Percentiles rank a stretch among this genome's conserved stretches.
These are phyloP conservation scores for Ornithoptera alexandrae DNA, from an alignment of 2,888 invertebrate genomes.

Conservation along the genomic window DNA sequence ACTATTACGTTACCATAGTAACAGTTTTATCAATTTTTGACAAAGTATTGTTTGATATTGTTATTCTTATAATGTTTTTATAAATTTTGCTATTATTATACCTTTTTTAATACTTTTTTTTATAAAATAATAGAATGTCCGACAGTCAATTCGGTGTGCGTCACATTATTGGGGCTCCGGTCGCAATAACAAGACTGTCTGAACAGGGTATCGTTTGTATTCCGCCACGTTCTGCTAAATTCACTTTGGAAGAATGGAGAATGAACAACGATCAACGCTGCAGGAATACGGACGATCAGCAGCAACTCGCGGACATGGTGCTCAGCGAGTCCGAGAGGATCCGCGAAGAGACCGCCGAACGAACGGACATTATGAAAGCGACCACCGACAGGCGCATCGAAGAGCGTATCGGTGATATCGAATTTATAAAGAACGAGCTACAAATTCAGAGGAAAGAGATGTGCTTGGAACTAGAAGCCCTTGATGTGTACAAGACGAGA, in stretches of 20 bases:
- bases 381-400: conserved; percentile 88
- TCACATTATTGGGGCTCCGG: conserved; percentile 65
- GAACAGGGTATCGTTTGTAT: conserved; percentile 70
- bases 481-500: conserved; percentile 87
- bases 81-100: background rate
- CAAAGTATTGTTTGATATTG: background rate
- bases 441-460: conserved; percentile 88
- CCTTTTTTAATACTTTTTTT: background rate
- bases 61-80: background rate
- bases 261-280: conserved; percentile 84
- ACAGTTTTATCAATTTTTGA: conserved; percentile 47
- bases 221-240: conserved; percentile 76
- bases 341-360: conserved; percentile 86
- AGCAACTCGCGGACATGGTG: conserved; percentile 89
- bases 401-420: conserved; percentile 90
- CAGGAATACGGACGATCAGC: conserved; percentile 88
- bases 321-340: conserved; percentile 82
- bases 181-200: conserved; percentile 64
- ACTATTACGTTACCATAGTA: background rate
- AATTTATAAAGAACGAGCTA: conserved; percentile 89
- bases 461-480: conserved; percentile 87
- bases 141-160: conserved; percentile 61
- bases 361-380: conserved; percentile 85
- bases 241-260: conserved; percentile 87
- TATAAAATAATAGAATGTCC: conserved; percentile 43